These are phyloP conservation scores for Tenebrosternarchus preto DNA, from an alignment of 2,113 vertebrate species.

Conservation along the genomic window DNA sequence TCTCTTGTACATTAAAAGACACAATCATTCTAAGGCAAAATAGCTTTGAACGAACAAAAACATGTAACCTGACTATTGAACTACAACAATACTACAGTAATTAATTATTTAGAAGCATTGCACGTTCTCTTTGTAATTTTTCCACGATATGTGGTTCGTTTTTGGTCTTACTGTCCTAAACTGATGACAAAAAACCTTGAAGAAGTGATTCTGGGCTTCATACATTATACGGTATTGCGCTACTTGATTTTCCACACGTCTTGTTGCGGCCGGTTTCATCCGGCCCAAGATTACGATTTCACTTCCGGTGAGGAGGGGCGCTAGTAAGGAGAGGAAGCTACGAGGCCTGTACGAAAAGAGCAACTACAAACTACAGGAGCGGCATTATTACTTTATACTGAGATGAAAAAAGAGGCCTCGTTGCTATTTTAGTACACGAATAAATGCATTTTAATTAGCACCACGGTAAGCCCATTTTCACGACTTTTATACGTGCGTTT, in stretches of 20 bases:
- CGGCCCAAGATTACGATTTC: constrained; percentile 58
- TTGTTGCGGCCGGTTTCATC: constrained; percentile 61
- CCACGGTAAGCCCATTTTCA: neutral
- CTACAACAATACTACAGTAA: no score
- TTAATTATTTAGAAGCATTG: no score
- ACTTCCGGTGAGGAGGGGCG: constrained; percentile 59
- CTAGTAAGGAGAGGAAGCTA: constrained; percentile 46
- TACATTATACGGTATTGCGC: neutral
- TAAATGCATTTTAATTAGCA: neutral
- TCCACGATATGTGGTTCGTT: no score
- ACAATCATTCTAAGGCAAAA: neutral
- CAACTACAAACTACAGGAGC: constrained; percentile 32
- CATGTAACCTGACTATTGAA: no score
- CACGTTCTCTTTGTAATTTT: no score
- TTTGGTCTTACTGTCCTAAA: neutral
- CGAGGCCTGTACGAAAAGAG: constrained; percentile 47
- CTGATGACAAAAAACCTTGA: no score
- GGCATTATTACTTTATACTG: neutral
- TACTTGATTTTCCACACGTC: constrained; percentile 39
- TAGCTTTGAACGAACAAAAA: no score
- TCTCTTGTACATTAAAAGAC: neutral
- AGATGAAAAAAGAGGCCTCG: neutral
- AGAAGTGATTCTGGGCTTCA: neutral
- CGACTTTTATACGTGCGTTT: neutral
- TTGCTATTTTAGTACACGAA: neutral